Percentiles rank a stretch among this genome's conserved stretches.
These are phyloP conservation scores for Coleophora deauratella DNA, from an alignment of 2,888 invertebrate species.

Conservation along the genomic window DNA sequence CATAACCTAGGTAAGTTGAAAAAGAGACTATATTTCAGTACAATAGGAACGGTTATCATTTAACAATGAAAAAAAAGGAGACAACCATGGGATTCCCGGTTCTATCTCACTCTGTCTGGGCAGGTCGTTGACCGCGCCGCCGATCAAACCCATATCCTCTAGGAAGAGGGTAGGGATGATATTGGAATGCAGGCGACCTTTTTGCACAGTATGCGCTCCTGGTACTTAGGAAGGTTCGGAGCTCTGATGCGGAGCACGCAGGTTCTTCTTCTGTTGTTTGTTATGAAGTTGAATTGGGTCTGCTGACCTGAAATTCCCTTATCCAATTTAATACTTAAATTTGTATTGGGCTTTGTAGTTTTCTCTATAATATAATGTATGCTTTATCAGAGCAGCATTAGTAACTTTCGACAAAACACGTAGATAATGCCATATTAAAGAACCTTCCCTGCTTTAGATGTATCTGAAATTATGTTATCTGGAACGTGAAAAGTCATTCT, in stretches of 20 bases:
- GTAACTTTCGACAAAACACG: no score
- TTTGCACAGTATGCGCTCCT: slow-evolving; percentile 39
- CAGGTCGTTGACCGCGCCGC: slow-evolving; percentile 47
- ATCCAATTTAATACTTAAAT: no score
- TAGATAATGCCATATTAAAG: no score
- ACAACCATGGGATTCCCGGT: slow-evolving; percentile 38
- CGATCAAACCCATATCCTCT: slow-evolving; percentile 33
- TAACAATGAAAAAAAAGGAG: slow-evolving; percentile 17
- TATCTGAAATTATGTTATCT: no score
- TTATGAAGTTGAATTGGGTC: background rate
- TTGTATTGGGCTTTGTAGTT: no score
- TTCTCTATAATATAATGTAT: no score
- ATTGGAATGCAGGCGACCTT: slow-evolving; percentile 46
- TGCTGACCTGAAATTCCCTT: no score
- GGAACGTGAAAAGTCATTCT: no score
- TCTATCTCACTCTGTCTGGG: slow-evolving; percentile 46
- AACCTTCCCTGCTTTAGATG: no score
- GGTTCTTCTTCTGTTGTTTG: slow-evolving; percentile 4
- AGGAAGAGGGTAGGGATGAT: slow-evolving; percentile 30
- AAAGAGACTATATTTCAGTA: slow-evolving; percentile 2
- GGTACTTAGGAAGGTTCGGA: slow-evolving; percentile 57
- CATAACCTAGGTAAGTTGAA: background rate
- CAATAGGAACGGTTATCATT: background rate
- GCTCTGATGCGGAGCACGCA: slow-evolving; percentile 33
- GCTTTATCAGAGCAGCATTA: no score